Evolutionary conservation across 2,113 vertebrate genomes (phyloP), one percentile per base, ranked within the genome.

Genomic region (Pelodiscus sinensis): DNA sequence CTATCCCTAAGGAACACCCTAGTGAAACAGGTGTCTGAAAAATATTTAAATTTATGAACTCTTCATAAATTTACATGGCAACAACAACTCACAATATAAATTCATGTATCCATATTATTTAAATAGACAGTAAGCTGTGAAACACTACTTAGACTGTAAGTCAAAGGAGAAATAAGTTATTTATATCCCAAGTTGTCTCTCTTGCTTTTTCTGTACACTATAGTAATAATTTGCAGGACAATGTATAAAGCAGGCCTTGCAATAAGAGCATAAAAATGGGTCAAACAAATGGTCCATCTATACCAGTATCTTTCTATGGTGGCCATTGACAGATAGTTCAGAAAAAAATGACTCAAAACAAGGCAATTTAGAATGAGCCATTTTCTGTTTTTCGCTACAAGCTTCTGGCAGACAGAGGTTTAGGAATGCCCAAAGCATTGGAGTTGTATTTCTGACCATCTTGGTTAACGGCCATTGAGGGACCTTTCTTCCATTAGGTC

Each of bases 41-140:
- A 94, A 84, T 18, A 92, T 80, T 86, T 87, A 86, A 31, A 95
- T 89, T 78, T 90, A 84, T 88, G 35, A 96, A 92, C 5, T 62
- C 11, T 24, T 93, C 24, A 93, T 93, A 93, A 88, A 95, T 94
- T 94, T 94, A 92, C 81, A 96, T 88, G 68, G 4, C 50, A 93
- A 91, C 56, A 95, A 90, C 14, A 83, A 91, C 50, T 79, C 29
- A 88, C 5, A 89, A 62, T 58, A 86, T 84, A 92, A 91, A 92
- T 86, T 92, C 12, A 82, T 56, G 56, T 65, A 87, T 73, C 58
- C 13, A 68, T 84, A 16, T 93, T 91, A 92, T 94, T 71, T 89
- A 84, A 91, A 95, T 87, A 81, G 22, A 13, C 2, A 75, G 54
- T 25, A 90, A 71, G 6, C 55, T 85, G 15, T 60, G 54, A 91